Base-by-base conservation (phyloP, 2,797 vertebrate species). In the Lepilemur ruficaudatus region DNA sequence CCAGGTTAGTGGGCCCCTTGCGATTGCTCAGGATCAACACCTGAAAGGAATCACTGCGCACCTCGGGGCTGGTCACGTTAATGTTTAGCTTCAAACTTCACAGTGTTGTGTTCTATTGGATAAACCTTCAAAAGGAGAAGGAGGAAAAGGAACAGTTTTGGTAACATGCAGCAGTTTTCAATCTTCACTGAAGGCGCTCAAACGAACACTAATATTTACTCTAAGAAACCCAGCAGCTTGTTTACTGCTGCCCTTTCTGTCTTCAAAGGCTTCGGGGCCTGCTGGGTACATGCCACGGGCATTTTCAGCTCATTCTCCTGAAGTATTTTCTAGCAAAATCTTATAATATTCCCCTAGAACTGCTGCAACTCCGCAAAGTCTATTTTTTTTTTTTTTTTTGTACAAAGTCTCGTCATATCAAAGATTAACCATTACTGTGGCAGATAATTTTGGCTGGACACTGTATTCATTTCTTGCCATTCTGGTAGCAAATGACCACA, bases 151-250 rank as follows among this genome's bases (percentile, higher is more conserved):
- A 17, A 50, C 73, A 91, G 50, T 43, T 81, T 89, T 41, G 32
- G 92, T 96, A 65, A 38, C 82, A 96, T 84, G 87, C 41, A 96
- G 17, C 12, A 89, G 82, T 91, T 85, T 96, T 95, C 30, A 76
- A 32, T 92, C 89, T 91, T 94, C 94, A 85, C 67, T 94, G 94
- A 89, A 63, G 89, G 46, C 59, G 41, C 94, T 89, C 97, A 97
- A 70, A 9, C 94, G 89, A 97, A 98, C 88, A 93, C 73, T 93
- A 96, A 80, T 90, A 97, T 97, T 98, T 97, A 95, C 94, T 93
- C 81, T 82, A 97, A 96, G 97, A 94, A 96, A 97, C 94, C 38
- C 38, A 38, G 85, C 65, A 81, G 87, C 59, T 97, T 76, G 20
- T 97, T 97, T 97, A 95, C 75, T 83, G 18, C 28, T 96, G 69